A percentile compares a stretch with the other conserved stretches of the same genome.
Conservation (phyloP, 2,797 vertebrate genomes). For the Leptatherina wallacei region DNA sequence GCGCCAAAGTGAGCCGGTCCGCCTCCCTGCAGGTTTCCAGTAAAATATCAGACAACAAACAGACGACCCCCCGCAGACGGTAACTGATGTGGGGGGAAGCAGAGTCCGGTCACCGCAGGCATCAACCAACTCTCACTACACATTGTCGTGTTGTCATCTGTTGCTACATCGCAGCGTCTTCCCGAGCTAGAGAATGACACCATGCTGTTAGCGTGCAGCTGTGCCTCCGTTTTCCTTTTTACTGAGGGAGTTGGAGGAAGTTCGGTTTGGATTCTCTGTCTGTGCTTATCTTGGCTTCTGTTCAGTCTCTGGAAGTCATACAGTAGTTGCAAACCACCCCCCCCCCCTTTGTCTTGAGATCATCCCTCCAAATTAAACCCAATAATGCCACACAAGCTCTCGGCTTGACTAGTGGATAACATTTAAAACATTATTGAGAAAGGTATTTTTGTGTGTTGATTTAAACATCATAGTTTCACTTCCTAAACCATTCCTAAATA, state of each 20-base stretch:
- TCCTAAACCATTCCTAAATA: too few relatives aligned
- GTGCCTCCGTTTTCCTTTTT: conserved; percentile 14
- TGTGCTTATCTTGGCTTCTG: conserved; percentile 23
- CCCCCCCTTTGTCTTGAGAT: not conserved
- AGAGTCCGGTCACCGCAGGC: conserved; percentile 13
- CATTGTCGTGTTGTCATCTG: conserved; percentile 1
- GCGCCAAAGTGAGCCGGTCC: conserved; percentile 7
- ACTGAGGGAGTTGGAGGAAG: conserved; percentile 7
- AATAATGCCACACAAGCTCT: not conserved
- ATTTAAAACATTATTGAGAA: too few relatives aligned
- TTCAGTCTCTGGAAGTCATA: not conserved
- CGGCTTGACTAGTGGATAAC: too few relatives aligned
- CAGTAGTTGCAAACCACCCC: conserved; percentile 3
- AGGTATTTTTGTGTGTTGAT: too few relatives aligned
- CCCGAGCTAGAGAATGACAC: conserved; percentile 29
- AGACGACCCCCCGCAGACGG: conserved; percentile 16
- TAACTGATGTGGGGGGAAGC: conserved; percentile 9
- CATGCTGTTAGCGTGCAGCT: conserved; percentile 18
- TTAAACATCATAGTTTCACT: too few relatives aligned
- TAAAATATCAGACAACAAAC: conserved; percentile 48
- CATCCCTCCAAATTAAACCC: not conserved
- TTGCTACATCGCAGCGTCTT: conserved; percentile 20
- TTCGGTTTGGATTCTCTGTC: conserved; percentile 19
- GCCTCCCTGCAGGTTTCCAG: conserved; percentile 33
- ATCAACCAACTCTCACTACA: not conserved